Evolutionary conservation across 64 coral and sea anemone species (phyloP).

Genomic region (Montipora sp.): DNA sequence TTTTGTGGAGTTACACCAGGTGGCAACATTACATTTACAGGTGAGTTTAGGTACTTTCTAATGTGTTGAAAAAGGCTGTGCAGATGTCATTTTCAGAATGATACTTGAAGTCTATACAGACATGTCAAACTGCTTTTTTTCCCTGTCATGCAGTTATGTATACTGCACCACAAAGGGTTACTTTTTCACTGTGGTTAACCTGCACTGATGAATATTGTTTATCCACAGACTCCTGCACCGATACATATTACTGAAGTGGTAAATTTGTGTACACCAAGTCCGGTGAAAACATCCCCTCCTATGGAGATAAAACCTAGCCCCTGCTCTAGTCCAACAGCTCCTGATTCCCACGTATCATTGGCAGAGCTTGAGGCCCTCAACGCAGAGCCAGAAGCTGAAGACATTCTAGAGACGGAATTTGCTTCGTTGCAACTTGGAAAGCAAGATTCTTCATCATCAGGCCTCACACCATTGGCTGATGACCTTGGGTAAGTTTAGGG

Average conservation of each 20-base stretch:
- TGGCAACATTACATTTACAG: too few species aligned
- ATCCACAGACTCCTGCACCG: not conserved
- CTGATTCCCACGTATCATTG: not conserved
- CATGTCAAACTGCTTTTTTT: too few species aligned
- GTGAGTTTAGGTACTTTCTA: too few species aligned
- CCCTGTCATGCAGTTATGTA: too few species aligned
- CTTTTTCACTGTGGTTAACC: not conserved
- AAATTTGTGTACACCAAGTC: constrained; percentile 4
- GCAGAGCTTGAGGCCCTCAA: not conserved
- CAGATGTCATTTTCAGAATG: not conserved
- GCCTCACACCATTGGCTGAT: not conserved
- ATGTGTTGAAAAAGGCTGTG: too few species aligned
- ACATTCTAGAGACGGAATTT: not conserved
- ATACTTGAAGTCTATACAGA: too few species aligned
- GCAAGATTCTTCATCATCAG: not conserved
- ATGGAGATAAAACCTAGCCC: not conserved
- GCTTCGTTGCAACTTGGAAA: not conserved
- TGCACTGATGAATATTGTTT: not conserved
- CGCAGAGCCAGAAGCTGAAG: not conserved
- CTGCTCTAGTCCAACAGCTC: not conserved
- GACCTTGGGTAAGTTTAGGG: not conserved
- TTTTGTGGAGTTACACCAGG: too few species aligned
- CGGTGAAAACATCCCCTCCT: not conserved
- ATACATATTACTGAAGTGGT: not conserved
- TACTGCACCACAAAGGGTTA: not conserved